Evolutionary conservation across 2,797 vertebrate species (phyloP).

Genomic region (Stomatorhinus walkeri): DNA sequence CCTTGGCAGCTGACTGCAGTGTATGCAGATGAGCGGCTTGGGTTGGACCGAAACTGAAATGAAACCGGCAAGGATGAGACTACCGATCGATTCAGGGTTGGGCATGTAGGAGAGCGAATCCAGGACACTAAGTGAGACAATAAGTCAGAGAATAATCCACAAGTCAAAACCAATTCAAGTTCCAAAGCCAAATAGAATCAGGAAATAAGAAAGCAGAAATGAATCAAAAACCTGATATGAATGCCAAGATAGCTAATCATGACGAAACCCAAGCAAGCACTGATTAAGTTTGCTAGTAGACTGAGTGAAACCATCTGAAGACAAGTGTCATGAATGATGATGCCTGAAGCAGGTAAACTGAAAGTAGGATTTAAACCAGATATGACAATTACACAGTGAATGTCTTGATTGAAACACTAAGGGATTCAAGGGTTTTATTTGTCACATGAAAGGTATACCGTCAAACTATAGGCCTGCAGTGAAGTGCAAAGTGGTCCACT

Average conservation of each 20-base stretch:
- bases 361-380: neutral
- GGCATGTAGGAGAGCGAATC: neutral
- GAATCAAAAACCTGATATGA: neutral
- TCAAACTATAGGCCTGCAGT: neutral
- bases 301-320: neutral
- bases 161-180: neutral
- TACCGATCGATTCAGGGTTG: neutral
- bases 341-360: neutral
- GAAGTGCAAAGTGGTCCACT: neutral
- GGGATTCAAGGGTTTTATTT: neutral
- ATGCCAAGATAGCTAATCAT: neutral
- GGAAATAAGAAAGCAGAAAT: neutral
- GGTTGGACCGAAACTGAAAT: neutral
- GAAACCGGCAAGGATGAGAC: neutral
- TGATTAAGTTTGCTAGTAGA: neutral
- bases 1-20: neutral
- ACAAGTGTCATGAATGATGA: neutral
- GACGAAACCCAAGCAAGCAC: neutral
- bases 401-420: neutral
- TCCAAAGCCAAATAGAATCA: neutral
- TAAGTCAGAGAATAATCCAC: neutral
- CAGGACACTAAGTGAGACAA: neutral
- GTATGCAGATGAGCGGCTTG: neutral
- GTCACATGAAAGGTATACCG: neutral
- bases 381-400: neutral